Base-by-base conservation (phyloP, 2,888 invertebrate species). In the Drosophila trichaetosa region DNA sequence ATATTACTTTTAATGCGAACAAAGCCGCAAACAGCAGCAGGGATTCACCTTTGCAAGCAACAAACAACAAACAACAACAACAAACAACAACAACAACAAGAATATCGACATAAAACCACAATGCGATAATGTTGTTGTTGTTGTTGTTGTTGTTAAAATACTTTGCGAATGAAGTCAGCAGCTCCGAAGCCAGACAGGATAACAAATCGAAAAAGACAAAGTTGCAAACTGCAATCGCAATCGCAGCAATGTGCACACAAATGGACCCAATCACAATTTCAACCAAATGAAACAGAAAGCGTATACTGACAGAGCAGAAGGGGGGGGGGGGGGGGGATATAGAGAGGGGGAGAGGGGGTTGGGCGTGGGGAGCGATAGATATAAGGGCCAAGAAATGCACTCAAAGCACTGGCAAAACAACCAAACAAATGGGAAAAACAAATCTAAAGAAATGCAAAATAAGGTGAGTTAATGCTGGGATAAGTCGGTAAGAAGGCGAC, bases 341-440 rank as follows among this genome's bases (percentile, higher is more conserved):
- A 33, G 36, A 21, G 27, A 63, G n/a, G 49, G 36, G 46, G 24
- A 27, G 4, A 27, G 27, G 27, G 27, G 27, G 27, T 4, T 6
- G 0, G 3, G 16, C 8, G n/a, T 1, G 7, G 10, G 34, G 33
- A 29, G 53, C 31, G 13, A 7, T 24, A 24, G 33, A 31, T 24
- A 69, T n/a, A 54, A 42, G 38, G 38, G 64, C 62, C 61, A 78
- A 62, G 69, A 73, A 80, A 73, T 72, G 66, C 73, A 75, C 48
- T 73, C 73, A 83, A 74, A 83, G 66, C 67, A 46, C 8, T 27
- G 46, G 2, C 24, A 46, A 24, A 16, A 13, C 24, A 24, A 24
- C 8, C 46, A 24, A 69, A 31, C 36, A 49, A 49, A 38, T 31
- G 2, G n/a, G 21, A 49, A 59, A 58, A 24, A 24, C 46, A 16